phyloP scores from a whole-genome alignment of 2,888 invertebrate genomes.

The Malacosoma neustria region DNA sequence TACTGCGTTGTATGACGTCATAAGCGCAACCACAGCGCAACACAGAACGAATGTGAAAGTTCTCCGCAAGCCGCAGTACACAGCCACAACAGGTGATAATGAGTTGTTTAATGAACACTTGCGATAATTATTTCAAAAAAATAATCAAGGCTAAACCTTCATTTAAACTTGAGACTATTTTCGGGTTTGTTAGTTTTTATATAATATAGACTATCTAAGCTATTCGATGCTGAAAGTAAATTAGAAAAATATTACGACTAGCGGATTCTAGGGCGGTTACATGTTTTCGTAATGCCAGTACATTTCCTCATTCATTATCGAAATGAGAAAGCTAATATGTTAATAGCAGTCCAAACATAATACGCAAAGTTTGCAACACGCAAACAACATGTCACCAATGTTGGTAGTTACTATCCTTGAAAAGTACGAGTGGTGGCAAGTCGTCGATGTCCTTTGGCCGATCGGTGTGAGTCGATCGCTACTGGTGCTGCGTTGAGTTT shows the following conservation, averaged over 20 bases:
- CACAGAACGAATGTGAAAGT: slow-evolving; percentile 69
- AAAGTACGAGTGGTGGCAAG: slow-evolving; percentile 35
- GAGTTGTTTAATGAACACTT: slow-evolving; percentile 34
- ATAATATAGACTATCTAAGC: background rate
- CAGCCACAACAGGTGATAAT: slow-evolving; percentile 52
- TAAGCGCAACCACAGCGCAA: slow-evolving; percentile 47
- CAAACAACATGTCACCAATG: slow-evolving; percentile 19
- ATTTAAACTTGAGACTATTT: too few species aligned
- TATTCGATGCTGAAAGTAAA: background rate
- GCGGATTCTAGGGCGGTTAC: slow-evolving; percentile 20
- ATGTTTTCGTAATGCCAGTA: slow-evolving; percentile 30
- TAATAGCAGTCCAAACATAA: slow-evolving; percentile 24
- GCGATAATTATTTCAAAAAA: slow-evolving; percentile 18
- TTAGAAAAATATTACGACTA: slow-evolving; percentile 20
- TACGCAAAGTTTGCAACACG: slow-evolving; percentile 35
- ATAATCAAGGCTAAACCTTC: slow-evolving; percentile 13
- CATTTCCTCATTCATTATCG: slow-evolving; percentile 20
- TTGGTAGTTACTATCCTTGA: slow-evolving; percentile 50
- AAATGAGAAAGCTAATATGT: slow-evolving; percentile 13
- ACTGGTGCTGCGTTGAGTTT: slow-evolving; percentile 46
- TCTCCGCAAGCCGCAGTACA: slow-evolving; percentile 42
- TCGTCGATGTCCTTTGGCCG: slow-evolving; percentile 45
- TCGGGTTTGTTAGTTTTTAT: background rate
- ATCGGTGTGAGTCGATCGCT: slow-evolving; percentile 49
- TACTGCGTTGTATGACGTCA: slow-evolving; percentile 44